Base-by-base conservation (phyloP, 2,113 vertebrate species). In the Microtus ochrogaster region DNA sequence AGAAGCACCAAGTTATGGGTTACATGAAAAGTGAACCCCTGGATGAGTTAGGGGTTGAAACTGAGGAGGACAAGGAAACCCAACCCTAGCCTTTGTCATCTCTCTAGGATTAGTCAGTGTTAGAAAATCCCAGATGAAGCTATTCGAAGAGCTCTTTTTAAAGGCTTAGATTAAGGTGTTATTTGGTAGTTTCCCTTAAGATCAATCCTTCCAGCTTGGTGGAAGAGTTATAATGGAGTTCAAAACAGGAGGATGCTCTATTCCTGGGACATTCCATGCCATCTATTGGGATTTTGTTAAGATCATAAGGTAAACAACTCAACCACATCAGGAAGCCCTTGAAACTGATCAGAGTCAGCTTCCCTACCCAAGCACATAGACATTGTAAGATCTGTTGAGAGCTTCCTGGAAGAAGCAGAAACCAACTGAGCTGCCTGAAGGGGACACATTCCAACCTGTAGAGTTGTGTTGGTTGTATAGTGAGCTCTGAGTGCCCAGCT, bases 111-210 rank as follows among this genome's bases (percentile, higher is more conserved):
- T 30, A 81, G 65, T 61, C 91, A 96, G 95, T 96, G 85, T 95
- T 94, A 94, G 83, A 55, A 96, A 95, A 85, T 94, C 97, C 90
- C 94, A 95, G 91, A 85, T 94, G 52, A 63, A 94, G 55, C 87
- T 95, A 82, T 78, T 76, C 92, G 63, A 72, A 76, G 13, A 78
- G 93, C 87, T 96, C 94, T 94, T 90, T 92, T 68, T 83, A 97
- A 97, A 97, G 30, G 66, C 83, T 97, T 94, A 44, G 11, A 11
- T 47, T 52, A 8, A 28, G 16, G 55, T 41, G n/a, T 83, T 41
- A 24, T n/a, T 58, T 81, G 17, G 24, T 8, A 17, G 22, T 63
- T 41, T 83, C 24, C 36, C 39, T 24, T 61, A 82, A 39, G 12
- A 61, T 28, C 3, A 41, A 61, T 2, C 22, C 22, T 61, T 63